Evolutionary conservation across 1,140 invertebrate genomes (phyloP).

Genomic region (Diploscapter pachys): DNA sequence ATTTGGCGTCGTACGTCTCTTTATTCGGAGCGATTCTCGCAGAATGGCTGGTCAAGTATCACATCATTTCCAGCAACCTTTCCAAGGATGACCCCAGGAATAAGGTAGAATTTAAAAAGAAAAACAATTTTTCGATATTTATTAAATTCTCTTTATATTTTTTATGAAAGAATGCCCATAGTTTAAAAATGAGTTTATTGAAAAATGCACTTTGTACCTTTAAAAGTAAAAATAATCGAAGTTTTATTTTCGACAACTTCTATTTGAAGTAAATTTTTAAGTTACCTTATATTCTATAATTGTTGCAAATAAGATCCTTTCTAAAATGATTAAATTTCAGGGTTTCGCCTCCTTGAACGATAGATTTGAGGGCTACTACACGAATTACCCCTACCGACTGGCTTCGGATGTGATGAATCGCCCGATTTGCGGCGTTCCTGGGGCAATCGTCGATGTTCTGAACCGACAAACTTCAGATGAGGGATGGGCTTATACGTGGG

Average conservation of each 20-base stretch:
- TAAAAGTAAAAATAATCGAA: too few species aligned
- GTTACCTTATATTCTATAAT: too few species aligned
- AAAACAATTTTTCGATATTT: not conserved
- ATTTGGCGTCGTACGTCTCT: too few species aligned
- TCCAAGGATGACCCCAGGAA: conserved; percentile 6
- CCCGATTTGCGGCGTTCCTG: conserved; percentile 52
- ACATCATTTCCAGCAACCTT: too few species aligned
- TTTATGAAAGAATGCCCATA: not conserved
- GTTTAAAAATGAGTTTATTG: not conserved
- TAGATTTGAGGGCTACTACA: conserved; percentile 22
- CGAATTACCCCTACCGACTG: conserved; percentile 24
- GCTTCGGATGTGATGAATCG: conserved; percentile 61
- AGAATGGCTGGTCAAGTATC: too few species aligned
- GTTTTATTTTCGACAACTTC: too few species aligned
- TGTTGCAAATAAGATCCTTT: too few species aligned
- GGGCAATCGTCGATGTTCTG: conserved; percentile 35
- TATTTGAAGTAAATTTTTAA: too few species aligned
- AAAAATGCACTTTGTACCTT: too few species aligned
- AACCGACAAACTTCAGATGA: conserved; percentile 50
- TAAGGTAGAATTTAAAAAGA: not conserved
- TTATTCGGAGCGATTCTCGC: too few species aligned
- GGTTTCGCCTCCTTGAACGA: conserved; percentile 14
- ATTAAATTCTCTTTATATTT: not conserved
- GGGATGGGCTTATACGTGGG: conserved; percentile 54
- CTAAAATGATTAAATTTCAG: conserved; percentile 10